Evolutionary conservation across 2,113 vertebrate species (phyloP), one percentile per base, ranked within the genome.

Genomic region (Odobenus rosmarus): DNA sequence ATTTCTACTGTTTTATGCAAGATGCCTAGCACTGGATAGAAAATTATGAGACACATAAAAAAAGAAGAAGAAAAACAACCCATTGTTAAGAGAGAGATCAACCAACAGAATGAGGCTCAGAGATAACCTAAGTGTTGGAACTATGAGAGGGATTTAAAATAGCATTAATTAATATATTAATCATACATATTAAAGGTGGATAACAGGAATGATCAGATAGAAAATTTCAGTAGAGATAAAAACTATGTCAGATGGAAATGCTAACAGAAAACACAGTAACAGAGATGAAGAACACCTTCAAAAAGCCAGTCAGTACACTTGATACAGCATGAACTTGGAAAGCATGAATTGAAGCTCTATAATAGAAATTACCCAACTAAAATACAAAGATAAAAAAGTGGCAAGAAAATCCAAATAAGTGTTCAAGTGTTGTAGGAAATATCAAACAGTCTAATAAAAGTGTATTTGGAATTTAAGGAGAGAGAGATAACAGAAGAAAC

Each of bases 111-210:
- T 7, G 1, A 36, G n/a, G 74, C 53, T 84, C 62, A 88, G 46
- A 84, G 31, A 77, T 31, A 84, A 57, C 3, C 33, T 87, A 81
- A 71, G 33, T 42, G 9, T 85, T 85, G 31, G 13, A 74, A 85
- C 9, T 74, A 85, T 39, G 16, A 87, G 42, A 90, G 21, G 62
- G 36, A 85, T 74, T 96, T 84, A 80, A 96, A 72, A 62, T 92
- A 96, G 51, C 15, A 91, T 82, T 79, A 84, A 84, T 72, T 33
- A 64, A 33, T 33, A 90, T 36, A 74, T n/a, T 74, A 80, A 51
- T 87, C 28, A 53, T 36, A 76, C 49, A 64, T 72, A 79, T 21
- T 39, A 71, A 96, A 94, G 23, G 11, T 94, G 21, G 61, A 33
- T 46, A 83, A 84, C 55, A 89, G 28, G 72, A 92, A 46, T 88